phyloP scores from a whole-genome alignment of 2,888 invertebrate genomes.

The Gisinianus flammeolus region DNA sequence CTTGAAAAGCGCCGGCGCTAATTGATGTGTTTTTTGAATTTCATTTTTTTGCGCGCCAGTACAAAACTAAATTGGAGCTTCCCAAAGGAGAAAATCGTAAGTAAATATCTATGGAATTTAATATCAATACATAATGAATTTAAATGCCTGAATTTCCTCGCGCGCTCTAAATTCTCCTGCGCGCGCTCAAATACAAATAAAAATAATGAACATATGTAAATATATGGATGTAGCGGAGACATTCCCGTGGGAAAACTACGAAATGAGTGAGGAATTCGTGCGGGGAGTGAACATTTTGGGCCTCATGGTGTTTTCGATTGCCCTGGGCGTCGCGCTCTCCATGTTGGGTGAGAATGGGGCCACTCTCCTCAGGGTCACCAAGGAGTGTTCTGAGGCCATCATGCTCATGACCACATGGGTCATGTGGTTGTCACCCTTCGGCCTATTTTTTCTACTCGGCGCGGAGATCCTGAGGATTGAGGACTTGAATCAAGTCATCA shows the following conservation, averaged over 20 bases:
- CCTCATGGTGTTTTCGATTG: not conserved
- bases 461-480: constrained; percentile 90
- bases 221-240: too few species aligned
- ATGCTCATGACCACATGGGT: not conserved
- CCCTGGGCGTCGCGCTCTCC: not conserved
- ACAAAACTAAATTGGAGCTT: not conserved
- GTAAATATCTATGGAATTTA: not conserved
- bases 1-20: too few species aligned
- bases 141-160: too few species aligned
- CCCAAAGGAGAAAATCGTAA: not conserved
- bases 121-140: too few species aligned
- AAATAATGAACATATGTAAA: too few species aligned
- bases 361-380: not conserved
- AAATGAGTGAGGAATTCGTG: not conserved
- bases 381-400: not conserved
- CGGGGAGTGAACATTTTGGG: not conserved
- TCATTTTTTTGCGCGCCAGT: not conserved
- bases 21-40: too few species aligned
- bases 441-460: constrained; percentile 85
- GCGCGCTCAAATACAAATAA: too few species aligned
- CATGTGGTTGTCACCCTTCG: constrained; percentile 72
- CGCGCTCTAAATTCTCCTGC: too few species aligned
- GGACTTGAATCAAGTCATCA: constrained; percentile 79
- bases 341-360: not conserved
- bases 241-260: not conserved